These are phyloP conservation scores for Nymphalis io DNA, from an alignment of 1,140 invertebrate species.

Conservation along the genomic window DNA sequence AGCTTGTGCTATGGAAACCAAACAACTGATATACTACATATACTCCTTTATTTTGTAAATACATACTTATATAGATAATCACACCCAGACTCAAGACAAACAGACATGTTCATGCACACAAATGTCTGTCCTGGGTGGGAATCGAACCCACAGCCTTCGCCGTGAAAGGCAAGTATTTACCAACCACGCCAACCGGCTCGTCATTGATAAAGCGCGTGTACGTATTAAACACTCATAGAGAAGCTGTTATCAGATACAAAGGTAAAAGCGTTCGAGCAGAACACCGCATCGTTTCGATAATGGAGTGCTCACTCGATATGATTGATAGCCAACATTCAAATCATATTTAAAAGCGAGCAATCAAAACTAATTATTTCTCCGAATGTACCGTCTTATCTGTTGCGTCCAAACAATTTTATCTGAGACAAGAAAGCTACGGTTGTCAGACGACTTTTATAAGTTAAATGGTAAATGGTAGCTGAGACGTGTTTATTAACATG, in stretches of 20 bases:
- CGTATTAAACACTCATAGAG: constrained; percentile 6
- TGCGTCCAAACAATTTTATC: constrained; percentile 27
- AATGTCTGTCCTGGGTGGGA: too few species aligned
- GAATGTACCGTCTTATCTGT: constrained; percentile 29
- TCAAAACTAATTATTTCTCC: constrained; percentile 36
- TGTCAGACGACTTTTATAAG: constrained; percentile 44
- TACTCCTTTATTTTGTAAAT: too few species aligned
- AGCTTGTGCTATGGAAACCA: too few species aligned
- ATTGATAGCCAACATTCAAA: constrained; percentile 33
- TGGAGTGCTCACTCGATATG: constrained; percentile 22
- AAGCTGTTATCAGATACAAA: constrained; percentile 6
- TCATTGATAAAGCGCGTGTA: too few species aligned
- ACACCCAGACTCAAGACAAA: too few species aligned
- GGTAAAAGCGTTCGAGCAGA: constrained; percentile 3
- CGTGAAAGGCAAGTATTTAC: too few species aligned
- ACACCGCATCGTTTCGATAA: constrained; percentile 13
- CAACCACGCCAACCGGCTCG: too few species aligned
- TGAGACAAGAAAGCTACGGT: constrained; percentile 40
- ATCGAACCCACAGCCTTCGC: too few species aligned
- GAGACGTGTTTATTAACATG: constrained; percentile 53
- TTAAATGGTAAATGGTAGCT: constrained; percentile 46
- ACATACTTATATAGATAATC: too few species aligned
- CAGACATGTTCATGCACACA: too few species aligned
- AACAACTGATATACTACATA: too few species aligned
- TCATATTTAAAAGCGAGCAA: constrained; percentile 35